Evolutionary conservation across 2,797 vertebrate species (phyloP).

Genomic region (Helarctos malayanus): DNA sequence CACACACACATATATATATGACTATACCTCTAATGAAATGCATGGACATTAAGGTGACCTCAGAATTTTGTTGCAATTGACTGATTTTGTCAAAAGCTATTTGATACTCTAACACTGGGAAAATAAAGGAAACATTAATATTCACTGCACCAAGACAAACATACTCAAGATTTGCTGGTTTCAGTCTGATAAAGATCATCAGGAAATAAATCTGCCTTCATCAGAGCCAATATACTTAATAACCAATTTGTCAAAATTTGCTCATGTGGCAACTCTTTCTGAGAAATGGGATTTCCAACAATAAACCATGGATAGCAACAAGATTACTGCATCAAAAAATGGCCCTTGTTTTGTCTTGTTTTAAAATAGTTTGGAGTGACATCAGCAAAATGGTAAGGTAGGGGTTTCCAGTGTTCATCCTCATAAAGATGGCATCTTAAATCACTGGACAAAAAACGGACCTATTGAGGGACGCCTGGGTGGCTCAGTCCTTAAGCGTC

Average conservation of each 20-base stretch:
- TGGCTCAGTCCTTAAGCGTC: no score
- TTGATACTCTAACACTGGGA: not conserved
- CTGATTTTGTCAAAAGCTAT: slow-evolving; percentile 43
- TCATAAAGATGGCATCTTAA: not conserved
- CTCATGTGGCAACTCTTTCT: slow-evolving; percentile 45
- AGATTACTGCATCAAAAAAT: not conserved
- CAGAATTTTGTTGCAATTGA: slow-evolving; percentile 53
- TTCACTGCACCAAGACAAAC: slow-evolving; percentile 53
- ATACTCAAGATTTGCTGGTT: slow-evolving; percentile 63
- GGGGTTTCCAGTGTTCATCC: not conserved
- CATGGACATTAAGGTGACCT: not conserved
- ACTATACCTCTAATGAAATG: slow-evolving; percentile 29
- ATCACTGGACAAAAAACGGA: not conserved
- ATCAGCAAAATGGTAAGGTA: not conserved
- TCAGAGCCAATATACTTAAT: slow-evolving; percentile 56
- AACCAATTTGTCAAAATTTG: slow-evolving; percentile 16
- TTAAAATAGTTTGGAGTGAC: slow-evolving; percentile 34
- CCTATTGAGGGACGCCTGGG: no score
- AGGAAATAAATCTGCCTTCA: slow-evolving; percentile 46
- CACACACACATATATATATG: not conserved
- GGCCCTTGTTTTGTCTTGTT: slow-evolving; percentile 2
- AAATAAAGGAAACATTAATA: slow-evolving; percentile 50
- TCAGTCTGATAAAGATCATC: slow-evolving; percentile 56
- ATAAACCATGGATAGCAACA: not conserved
- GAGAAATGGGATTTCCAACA: slow-evolving; percentile 47